phyloP scores from a whole-genome alignment of 1,140 invertebrate genomes.

The Scaptomyza pallida region DNA sequence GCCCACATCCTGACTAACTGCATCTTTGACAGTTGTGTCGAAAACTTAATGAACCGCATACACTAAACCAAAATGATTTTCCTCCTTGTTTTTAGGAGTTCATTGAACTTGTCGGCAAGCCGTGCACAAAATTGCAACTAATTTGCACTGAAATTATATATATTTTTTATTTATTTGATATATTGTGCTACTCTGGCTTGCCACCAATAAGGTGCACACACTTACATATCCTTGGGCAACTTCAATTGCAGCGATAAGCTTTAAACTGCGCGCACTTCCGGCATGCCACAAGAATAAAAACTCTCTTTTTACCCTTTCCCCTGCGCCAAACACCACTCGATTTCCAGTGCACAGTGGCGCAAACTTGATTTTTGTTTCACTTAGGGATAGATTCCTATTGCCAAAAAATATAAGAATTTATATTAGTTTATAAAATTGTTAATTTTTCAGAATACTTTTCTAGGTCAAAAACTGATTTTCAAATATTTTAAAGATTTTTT shows the following conservation, averaged over 20 bases:
- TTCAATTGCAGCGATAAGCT: conserved; percentile 81
- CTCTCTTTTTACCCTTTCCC: neutral
- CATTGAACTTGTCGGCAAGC: conserved; percentile 59
- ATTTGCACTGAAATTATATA: conserved; percentile 74
- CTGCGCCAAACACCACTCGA: conserved; percentile 10
- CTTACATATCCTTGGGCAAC: conserved; percentile 58
- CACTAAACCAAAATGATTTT: neutral
- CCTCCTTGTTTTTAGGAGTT: conserved; percentile 53
- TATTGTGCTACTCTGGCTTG: neutral
- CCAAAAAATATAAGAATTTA: no score
- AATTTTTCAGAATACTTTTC: no score
- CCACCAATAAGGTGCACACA: conserved; percentile 27
- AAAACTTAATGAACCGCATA: conserved; percentile 65
- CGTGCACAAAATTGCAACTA: conserved; percentile 76
- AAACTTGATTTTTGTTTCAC: neutral
- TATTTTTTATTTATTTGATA: conserved; percentile 63
- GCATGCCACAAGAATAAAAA: conserved; percentile 25
- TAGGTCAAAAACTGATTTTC: neutral
- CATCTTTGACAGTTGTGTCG: conserved; percentile 67
- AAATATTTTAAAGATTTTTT: neutral
- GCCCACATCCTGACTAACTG: conserved; percentile 59
- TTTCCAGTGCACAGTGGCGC: conserved; percentile 2
- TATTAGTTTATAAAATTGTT: no score
- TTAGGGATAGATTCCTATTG: no score
- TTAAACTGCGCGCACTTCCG: conserved; percentile 78